Percentiles rank a stretch among this genome's conserved stretches.
These are phyloP conservation scores for Melinaea marsaeus DNA, from an alignment of 2,888 invertebrate genomes.

Conservation along the genomic window DNA sequence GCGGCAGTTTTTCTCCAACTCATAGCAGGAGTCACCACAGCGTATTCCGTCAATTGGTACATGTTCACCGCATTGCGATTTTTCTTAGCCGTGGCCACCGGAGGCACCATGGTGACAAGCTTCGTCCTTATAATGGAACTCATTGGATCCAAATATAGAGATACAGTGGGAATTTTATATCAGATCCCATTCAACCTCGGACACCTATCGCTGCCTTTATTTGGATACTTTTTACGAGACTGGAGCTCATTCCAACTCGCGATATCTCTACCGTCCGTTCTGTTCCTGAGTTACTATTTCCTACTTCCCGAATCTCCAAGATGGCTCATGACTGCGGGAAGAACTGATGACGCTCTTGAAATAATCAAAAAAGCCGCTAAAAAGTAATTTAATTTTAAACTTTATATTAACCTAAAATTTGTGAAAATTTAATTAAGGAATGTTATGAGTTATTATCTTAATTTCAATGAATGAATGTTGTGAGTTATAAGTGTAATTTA, in stretches of 20 bases:
- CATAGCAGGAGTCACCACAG: conserved; percentile 82
- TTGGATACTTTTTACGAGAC: conserved; percentile 81
- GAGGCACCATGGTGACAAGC: conserved; percentile 90
- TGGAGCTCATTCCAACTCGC: conserved; percentile 84
- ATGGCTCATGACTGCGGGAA: conserved; percentile 86
- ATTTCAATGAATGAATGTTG: no score
- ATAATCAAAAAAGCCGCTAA: conserved; percentile 83
- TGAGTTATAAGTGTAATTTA: no score
- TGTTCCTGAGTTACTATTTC: conserved; percentile 84
- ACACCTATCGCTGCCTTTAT: conserved; percentile 79
- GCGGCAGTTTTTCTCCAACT: conserved; percentile 85
- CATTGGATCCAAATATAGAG: conserved; percentile 78
- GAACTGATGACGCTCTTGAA: conserved; percentile 79
- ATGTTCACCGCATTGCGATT: conserved; percentile 84
- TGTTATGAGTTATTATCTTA: no score
- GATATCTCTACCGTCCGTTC: conserved; percentile 79
- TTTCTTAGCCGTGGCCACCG: conserved; percentile 85
- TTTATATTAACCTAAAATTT: neutral
- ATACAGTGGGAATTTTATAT: conserved; percentile 83
- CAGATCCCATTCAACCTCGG: conserved; percentile 85
- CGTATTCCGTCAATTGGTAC: conserved; percentile 82
- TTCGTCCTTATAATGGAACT: conserved; percentile 84
- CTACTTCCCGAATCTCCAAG: conserved; percentile 89
- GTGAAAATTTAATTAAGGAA: no score
- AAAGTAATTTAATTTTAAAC: conserved; percentile 41